Conservation (phyloP, 2,113 vertebrate species). For the Hypanus sabinus region DNA sequence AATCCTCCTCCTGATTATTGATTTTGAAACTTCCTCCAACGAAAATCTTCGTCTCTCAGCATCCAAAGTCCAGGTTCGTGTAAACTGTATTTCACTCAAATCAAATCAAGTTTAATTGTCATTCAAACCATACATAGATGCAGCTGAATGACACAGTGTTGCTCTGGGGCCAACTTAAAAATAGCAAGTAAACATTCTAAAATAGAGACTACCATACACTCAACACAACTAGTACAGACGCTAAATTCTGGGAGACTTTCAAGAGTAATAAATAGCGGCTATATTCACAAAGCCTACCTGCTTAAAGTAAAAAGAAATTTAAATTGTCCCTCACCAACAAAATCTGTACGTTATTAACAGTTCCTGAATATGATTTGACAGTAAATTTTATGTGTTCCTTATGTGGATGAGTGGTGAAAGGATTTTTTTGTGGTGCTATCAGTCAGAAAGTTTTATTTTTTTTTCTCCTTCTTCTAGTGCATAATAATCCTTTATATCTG, state of each 20-base stretch:
- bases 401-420: slow-evolving; percentile 49
- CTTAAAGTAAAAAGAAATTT: slow-evolving; percentile 51
- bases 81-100: neutral
- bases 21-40: too few species aligned
- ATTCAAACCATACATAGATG: too few species aligned
- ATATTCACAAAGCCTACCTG: slow-evolving; percentile 44
- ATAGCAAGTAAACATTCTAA: too few species aligned
- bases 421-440: slow-evolving; percentile 51
- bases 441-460: slow-evolving; percentile 54
- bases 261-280: neutral
- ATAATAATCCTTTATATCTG: slow-evolving; percentile 66
- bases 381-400: slow-evolving; percentile 45
- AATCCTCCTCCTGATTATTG: too few species aligned
- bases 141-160: too few species aligned
- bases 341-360: slow-evolving; percentile 50
- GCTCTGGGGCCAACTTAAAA: too few species aligned
- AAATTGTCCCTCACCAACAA: slow-evolving; percentile 52
- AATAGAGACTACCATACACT: too few species aligned
- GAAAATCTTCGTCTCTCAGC: neutral
- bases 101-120: too few species aligned
- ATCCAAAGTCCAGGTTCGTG: neutral
- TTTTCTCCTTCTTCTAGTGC: slow-evolving; percentile 1
- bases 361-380: slow-evolving; percentile 54
- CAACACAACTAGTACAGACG: neutral
- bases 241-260: neutral